Evolutionary conservation across 2,888 invertebrate species (phyloP).

Genomic region (Aelia acuminata): DNA sequence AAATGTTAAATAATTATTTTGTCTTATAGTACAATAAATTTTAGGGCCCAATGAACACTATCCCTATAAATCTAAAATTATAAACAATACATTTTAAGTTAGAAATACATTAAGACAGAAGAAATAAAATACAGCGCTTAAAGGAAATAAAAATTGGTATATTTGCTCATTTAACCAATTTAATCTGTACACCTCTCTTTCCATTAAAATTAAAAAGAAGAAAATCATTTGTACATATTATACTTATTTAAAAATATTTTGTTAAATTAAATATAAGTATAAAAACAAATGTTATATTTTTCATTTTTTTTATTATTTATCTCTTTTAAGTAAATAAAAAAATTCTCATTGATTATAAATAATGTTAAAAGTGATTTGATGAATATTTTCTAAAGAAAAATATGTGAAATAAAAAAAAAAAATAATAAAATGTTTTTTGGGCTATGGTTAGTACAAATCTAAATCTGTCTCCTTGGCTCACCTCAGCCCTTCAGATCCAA

Average conservation of each 20-base stretch:
- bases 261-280: no score
- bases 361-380: background rate
- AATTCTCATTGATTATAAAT: background rate
- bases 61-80: no score
- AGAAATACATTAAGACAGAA: no score
- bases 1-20: no score
- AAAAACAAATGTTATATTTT: no score
- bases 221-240: no score
- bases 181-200: background rate
- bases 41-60: no score
- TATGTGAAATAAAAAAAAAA: background rate
- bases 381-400: background rate
- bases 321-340: background rate
- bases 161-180: background rate
- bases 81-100: no score
- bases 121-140: background rate
- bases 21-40: no score
- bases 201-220: no score
- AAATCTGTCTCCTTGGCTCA: conserved; percentile 38
- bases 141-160: background rate
- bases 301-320: background rate
- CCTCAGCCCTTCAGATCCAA: conserved; percentile 31
- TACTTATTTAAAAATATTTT: no score
- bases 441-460: conserved; percentile 39
- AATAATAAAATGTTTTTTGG: background rate